Percentiles rank a stretch among this genome's conserved stretches.
These are phyloP conservation scores for Crenuchus spilurus DNA, from an alignment of 2,797 vertebrate species.

Conservation along the genomic window DNA sequence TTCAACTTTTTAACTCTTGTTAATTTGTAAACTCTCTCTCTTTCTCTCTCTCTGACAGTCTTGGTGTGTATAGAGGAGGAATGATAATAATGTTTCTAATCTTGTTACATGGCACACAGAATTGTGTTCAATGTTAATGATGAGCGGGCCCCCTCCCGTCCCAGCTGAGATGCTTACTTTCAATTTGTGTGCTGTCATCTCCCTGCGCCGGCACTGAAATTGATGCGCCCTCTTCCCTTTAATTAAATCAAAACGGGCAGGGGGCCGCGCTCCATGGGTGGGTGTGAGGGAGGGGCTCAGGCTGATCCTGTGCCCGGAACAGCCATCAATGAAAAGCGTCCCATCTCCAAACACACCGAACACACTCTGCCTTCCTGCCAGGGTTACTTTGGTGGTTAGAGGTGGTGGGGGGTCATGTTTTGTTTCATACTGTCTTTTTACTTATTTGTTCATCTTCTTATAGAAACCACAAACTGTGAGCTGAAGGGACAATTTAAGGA, in stretches of 20 bases:
- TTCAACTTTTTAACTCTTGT: background rate
- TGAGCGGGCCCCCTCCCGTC: conserved; percentile 67
- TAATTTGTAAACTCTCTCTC: background rate
- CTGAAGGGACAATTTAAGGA: too few relatives aligned
- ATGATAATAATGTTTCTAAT: conserved; percentile 82
- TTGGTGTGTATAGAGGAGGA: conserved; percentile 61
- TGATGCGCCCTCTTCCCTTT: conserved; percentile 78
- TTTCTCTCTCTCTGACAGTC: conserved; percentile 48
- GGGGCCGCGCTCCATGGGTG: conserved; percentile 57
- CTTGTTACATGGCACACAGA: conserved; percentile 80
- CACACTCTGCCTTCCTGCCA: conserved; percentile 8
- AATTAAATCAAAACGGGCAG: conserved; percentile 81
- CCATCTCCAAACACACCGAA: conserved; percentile 70
- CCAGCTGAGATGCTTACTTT: conserved; percentile 77
- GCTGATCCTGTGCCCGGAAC: conserved; percentile 50
- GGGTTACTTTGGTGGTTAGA: background rate
- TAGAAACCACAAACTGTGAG: too few relatives aligned
- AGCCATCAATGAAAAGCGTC: conserved; percentile 59
- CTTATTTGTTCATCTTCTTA: too few relatives aligned
- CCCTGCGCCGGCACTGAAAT: conserved; percentile 69
- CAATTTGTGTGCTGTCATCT: conserved; percentile 86
- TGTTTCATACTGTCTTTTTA: background rate
- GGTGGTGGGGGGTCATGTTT: background rate
- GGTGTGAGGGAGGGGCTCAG: conserved; percentile 52
- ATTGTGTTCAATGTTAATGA: conserved; percentile 81